Percentiles rank a stretch among this genome's conserved stretches.
These are phyloP conservation scores for Musca vetustissima DNA, from an alignment of 1,140 invertebrate species.

Conservation along the genomic window DNA sequence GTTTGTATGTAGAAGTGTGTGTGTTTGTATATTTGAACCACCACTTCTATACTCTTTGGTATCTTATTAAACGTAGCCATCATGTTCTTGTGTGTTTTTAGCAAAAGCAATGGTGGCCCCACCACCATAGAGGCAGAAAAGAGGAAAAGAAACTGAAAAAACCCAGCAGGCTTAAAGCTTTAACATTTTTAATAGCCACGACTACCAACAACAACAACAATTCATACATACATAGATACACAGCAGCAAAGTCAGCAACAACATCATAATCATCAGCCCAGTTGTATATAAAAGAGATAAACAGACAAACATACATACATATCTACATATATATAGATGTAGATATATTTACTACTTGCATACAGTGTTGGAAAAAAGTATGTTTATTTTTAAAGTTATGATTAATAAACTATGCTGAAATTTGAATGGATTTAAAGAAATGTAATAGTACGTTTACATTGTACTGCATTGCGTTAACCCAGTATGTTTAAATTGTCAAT, in stretches of 20 bases:
- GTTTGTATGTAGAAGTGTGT: too few species aligned
- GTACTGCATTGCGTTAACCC: too few species aligned
- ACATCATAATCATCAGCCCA: constrained; percentile 1
- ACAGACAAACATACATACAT: too few species aligned
- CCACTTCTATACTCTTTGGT: not conserved
- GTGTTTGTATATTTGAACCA: not conserved
- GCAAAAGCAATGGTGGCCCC: constrained; percentile 12
- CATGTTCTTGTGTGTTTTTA: constrained; percentile 5
- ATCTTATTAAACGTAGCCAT: constrained; percentile 23
- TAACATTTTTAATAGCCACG: constrained; percentile 17
- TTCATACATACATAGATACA: not conserved
- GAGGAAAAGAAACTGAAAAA: not conserved
- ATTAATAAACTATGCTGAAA: too few species aligned
- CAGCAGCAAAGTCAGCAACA: not conserved
- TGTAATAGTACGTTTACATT: too few species aligned
- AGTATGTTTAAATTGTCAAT: too few species aligned
- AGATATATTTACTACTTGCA: not conserved
- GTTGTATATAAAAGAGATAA: too few species aligned
- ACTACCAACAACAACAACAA: constrained; percentile 11
- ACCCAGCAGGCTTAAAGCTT: constrained; percentile 22
- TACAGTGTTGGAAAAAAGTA: too few species aligned
- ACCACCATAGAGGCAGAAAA: not conserved
- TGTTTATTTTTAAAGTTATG: too few species aligned
- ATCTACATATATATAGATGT: not conserved
- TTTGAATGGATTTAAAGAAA: too few species aligned